Conservation (phyloP, 2,888 invertebrate species). For the Rutpela maculata region DNA sequence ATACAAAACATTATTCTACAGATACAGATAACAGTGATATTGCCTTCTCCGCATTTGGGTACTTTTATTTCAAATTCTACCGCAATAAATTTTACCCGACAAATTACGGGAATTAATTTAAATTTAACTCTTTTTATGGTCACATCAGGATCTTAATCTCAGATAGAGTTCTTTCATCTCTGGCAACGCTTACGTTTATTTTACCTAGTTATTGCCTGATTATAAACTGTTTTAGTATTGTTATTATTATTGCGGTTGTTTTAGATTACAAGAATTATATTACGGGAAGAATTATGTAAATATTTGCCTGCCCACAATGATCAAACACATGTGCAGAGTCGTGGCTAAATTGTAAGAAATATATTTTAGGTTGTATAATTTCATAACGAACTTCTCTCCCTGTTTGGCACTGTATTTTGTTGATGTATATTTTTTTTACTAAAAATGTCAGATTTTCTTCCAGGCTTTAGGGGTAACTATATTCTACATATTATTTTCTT, state of each 20-base stretch:
- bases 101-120: constrained; percentile 29
- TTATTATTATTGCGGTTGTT: neutral
- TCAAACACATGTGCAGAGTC: neutral
- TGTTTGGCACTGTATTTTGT: too few relatives aligned
- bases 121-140: constrained; percentile 26
- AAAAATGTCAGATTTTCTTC: too few relatives aligned
- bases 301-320: neutral
- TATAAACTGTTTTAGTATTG: neutral
- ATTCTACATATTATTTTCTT: too few relatives aligned
- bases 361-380: neutral
- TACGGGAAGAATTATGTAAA: neutral
- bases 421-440: too few relatives aligned
- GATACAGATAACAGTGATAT: constrained; percentile 14
- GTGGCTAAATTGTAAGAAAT: neutral
- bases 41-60: constrained; percentile 19
- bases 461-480: too few relatives aligned
- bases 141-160: neutral
- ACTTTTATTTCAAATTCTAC: constrained; percentile 11
- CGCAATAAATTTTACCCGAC: constrained; percentile 6
- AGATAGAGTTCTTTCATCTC: neutral
- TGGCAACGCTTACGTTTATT: neutral
- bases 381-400: too few relatives aligned
- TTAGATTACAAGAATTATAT: neutral
- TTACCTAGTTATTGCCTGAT: neutral
- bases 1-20: constrained; percentile 30